Evolutionary conservation across 2,888 invertebrate genomes (phyloP), one percentile per base, ranked within the genome.

Genomic region (Chymomyza amoena): DNA sequence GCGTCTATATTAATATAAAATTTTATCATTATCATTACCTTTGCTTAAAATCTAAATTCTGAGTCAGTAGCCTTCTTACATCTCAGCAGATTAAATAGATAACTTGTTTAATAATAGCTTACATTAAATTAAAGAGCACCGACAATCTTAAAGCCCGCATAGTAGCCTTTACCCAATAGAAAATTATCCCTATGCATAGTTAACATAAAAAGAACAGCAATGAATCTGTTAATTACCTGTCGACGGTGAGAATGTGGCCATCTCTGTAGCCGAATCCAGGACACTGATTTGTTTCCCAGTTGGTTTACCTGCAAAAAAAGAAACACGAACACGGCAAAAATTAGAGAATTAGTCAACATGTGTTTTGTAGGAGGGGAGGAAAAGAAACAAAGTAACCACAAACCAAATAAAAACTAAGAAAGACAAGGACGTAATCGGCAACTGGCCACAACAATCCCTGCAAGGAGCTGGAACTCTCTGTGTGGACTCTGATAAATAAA

Each of bases 251-350:
- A 92, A 97, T 97, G 93, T 97, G 97, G 83, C 96, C 96, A 93
- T 97, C 97, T 89, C 96, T n/a, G 94, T 78, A 95, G 94, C 89
- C 97, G 94, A 91, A 97, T 96, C 97, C 97, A 97, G 87, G 97
- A 97, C 80, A 97, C 97, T 76, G 97, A 97, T 94, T 97, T 97
- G 94, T 97, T 97, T 91, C 97, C 97, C 84, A 97, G 94, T 93
- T 97, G 97, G 80, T 96, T 96, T 83, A 96, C 95, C 94, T 94
- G 92, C 16, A 90, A 86, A 57, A 70, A 71, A 66, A 68, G n/a
- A n/a, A 69, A 20, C 64, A 32, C 62, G 52, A 68, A 56, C 45
- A 63, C 16, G 66, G 28, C 28, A 65, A 61, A 67, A 16, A 63
- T 52, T 20, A 66, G 25, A 32, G 59, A 59, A 64, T 18, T 51